Evolutionary conservation across 2,113 vertebrate species (phyloP).

Genomic region (Eulemur macaco): DNA sequence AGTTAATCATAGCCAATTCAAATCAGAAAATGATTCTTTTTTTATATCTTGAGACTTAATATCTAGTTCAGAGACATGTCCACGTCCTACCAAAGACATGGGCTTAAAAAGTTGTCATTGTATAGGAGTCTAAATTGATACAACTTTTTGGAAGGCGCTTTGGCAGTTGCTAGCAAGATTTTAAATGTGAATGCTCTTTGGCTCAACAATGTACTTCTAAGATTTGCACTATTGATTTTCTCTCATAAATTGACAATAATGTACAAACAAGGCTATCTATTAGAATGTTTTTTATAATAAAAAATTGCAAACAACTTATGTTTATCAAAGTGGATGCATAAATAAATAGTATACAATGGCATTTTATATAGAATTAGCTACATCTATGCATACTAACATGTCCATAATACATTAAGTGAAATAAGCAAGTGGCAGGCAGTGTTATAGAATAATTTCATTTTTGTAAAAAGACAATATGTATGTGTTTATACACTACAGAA

Average conservation of each 20-base stretch:
- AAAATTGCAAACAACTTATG: background rate
- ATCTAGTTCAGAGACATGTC: background rate
- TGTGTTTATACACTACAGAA: background rate
- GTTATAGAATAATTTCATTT: background rate
- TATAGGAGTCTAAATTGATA: background rate
- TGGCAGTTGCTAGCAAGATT: background rate
- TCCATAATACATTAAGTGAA: background rate
- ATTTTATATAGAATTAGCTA: background rate
- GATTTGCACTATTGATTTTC: background rate
- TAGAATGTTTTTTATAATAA: background rate
- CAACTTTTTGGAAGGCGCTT: background rate
- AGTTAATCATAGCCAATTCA: background rate
- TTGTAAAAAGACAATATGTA: background rate
- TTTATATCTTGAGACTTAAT: background rate
- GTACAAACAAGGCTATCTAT: background rate
- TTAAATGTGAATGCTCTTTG: background rate
- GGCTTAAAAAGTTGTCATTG: background rate
- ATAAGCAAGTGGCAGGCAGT: background rate
- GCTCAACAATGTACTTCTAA: background rate
- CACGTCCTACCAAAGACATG: background rate
- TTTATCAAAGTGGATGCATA: background rate
- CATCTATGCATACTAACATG: background rate
- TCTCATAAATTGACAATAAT: background rate
- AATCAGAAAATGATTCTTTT: background rate
- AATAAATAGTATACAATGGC: background rate